Base-by-base conservation (phyloP, 2,888 invertebrate genomes). In the Pachycephus smyrnensis region DNA sequence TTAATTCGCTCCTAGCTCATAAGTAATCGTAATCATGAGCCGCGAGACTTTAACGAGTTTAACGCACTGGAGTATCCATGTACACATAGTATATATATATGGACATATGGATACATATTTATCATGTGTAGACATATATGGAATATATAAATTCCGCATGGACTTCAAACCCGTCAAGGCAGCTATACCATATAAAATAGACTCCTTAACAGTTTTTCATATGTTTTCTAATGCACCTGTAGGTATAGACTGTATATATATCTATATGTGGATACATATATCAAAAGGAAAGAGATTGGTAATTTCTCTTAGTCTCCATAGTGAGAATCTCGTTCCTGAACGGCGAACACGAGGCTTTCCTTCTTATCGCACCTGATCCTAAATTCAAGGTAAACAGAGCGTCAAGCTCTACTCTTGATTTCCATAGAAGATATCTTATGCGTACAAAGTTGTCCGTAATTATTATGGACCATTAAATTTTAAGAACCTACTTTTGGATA, bases 361-460 rank as follows among this genome's bases (percentile, higher is more conserved):
- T 80, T 80, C 73, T 73, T 80, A 77, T 71, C 71, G 31, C 36
- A 69, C 32, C 76, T 32, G 33, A 73, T 76, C 81, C 81, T 82
- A 82, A 86, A 86, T 78, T 81, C 81, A 74, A 36, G 68, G 40
- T 82, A 84, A 86, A 69, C 83, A 82, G 86, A 87, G 84, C 84
- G 76, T 76, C 79, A 84, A 82, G 33, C 78, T 81, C 36, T 74
- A 79, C 76, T 82, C 77, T 80, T 82, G 82, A 79, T 83, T 83
- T 83, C 80, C 80, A 80, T 80, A 11, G 37, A 55, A 33, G 37
- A 74, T 74, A 74, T 33, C 74, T 71, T 33, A 33, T 12, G 71
- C 71, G 15, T 55, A 55, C 55, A 55, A 55, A 23, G 55, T 2
- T 55, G 23, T 55, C 23, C 55, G 55, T 55, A 55, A 55, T 55